Conservation (phyloP, 2,888 invertebrate genomes). For the Dermolepida albohirtum region DNA sequence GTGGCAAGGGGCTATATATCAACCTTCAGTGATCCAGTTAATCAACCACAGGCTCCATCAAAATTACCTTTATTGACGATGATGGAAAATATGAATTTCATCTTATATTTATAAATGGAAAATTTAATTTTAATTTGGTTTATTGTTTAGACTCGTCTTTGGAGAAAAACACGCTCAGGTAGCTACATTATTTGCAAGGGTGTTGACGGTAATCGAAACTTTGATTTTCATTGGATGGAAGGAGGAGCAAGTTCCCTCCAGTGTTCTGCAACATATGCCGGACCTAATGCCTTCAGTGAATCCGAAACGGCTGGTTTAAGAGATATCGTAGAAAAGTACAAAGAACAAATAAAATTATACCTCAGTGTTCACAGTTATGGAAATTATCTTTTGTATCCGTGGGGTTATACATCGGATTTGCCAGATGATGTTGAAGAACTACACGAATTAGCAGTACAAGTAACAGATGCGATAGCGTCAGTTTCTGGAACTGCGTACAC, state of each 20-base stretch:
- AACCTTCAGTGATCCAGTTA: too few relatives aligned
- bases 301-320: conserved; percentile 67
- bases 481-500: conserved; percentile 57
- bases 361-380: conserved; percentile 82
- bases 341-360: conserved; percentile 71
- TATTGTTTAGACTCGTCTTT: conserved; percentile 49
- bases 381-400: conserved; percentile 75
- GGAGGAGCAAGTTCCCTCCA: conserved; percentile 57
- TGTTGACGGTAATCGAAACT: conserved; percentile 62
- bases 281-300: conserved; percentile 66
- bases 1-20: too few relatives aligned
- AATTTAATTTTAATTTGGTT: conserved; percentile 54
- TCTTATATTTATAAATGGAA: too few relatives aligned
- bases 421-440: conserved; percentile 67
- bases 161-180: conserved; percentile 53
- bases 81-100: too few relatives aligned
- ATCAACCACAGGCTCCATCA: too few relatives aligned
- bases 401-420: conserved; percentile 70
- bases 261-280: conserved; percentile 67
- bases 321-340: conserved; percentile 74
- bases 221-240: conserved; percentile 75
- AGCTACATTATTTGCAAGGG: conserved; percentile 47
- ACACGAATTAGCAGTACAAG: conserved; percentile 63
- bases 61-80: too few relatives aligned
- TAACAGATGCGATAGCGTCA: conserved; percentile 63